phyloP scores from a whole-genome alignment of 2,888 invertebrate species.

The Eristalis arbustorum region DNA sequence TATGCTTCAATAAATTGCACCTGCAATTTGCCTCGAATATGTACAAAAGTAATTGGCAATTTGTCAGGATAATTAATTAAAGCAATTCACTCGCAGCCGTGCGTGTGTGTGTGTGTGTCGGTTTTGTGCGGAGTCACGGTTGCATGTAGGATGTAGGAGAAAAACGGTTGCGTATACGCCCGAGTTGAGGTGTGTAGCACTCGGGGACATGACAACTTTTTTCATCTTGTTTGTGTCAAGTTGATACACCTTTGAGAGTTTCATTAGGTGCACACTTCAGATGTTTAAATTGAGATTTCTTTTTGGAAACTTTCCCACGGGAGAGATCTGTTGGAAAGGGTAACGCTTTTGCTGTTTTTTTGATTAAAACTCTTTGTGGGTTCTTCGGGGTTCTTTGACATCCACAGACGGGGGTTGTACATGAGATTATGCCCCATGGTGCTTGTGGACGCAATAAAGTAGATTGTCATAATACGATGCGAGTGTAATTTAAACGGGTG shows the following conservation, averaged over 20 bases:
- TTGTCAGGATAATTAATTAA: slow-evolving; percentile 60
- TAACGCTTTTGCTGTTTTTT: background rate
- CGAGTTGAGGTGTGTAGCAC: background rate
- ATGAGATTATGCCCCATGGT: background rate
- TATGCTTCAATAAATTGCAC: slow-evolving; percentile 61
- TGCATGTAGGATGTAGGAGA: slow-evolving; percentile 1
- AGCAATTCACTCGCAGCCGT: background rate
- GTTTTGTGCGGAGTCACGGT: background rate
- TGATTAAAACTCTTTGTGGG: background rate
- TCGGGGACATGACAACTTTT: background rate
- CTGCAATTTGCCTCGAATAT: slow-evolving; percentile 59
- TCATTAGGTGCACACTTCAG: background rate
- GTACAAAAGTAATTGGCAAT: slow-evolving; percentile 58
- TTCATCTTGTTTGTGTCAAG: background rate
- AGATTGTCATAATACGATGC: background rate
- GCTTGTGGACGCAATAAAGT: background rate
- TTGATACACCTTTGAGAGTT: background rate
- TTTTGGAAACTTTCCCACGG: background rate
- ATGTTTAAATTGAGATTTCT: background rate
- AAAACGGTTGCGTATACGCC: slow-evolving; percentile 44
- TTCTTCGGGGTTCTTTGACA: background rate
- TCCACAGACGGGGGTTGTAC: background rate
- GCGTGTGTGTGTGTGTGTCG: background rate
- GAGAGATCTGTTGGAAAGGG: background rate
- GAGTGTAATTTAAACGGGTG: background rate